Evolutionary conservation across 2,113 vertebrate genomes (phyloP).

Genomic region (Rhinopomastus cyanomelas): DNA sequence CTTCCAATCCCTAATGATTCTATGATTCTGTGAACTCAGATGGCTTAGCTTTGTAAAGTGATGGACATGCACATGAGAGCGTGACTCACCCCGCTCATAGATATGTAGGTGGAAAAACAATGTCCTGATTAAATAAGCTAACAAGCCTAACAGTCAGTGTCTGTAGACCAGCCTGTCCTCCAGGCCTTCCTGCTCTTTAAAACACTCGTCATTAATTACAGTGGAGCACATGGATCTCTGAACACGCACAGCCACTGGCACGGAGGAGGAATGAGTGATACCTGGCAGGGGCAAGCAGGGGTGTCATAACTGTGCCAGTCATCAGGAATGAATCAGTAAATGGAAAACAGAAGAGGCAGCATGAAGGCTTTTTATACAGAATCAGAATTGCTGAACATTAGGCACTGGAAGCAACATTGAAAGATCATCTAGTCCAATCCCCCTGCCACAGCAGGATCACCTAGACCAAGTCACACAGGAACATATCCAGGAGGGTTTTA

Average conservation of each 20-base stretch:
- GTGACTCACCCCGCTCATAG: not conserved
- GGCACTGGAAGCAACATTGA: too few species aligned
- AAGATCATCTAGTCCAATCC: too few species aligned
- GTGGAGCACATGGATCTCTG: not conserved
- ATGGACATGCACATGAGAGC: not conserved
- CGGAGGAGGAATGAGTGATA: not conserved
- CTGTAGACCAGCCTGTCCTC: not conserved
- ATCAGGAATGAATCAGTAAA: not conserved
- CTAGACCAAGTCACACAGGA: too few species aligned
- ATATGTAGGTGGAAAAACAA: not conserved
- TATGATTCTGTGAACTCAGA: too few species aligned
- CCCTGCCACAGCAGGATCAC: too few species aligned
- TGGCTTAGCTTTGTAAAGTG: not conserved
- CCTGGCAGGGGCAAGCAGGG: not conserved
- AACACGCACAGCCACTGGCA: rapidly evolving
- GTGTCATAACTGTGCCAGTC: not conserved
- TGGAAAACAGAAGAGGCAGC: not conserved
- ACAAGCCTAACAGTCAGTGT: not conserved
- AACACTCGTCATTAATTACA: slow-evolving; percentile 15
- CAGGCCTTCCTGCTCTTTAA: not conserved
- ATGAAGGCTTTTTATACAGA: not conserved
- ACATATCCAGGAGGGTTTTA: too few species aligned
- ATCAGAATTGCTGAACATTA: too few species aligned
- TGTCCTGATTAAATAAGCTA: not conserved
- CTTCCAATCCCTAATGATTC: too few species aligned